These are phyloP conservation scores for Ophion ellenae DNA, from an alignment of 2,888 invertebrate genomes.

Conservation along the genomic window DNA sequence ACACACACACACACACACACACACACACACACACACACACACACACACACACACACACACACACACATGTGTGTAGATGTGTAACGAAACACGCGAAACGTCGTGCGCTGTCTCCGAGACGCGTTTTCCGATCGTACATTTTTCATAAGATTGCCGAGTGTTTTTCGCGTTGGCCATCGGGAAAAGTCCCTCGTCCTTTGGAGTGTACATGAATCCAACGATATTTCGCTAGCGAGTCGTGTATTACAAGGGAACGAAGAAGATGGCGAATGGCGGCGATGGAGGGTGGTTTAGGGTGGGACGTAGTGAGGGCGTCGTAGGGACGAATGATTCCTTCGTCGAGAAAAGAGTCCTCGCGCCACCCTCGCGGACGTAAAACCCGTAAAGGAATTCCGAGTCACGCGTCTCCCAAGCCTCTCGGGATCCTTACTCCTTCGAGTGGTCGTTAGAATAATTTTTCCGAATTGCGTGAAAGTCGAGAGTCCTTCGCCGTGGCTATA, in stretches of 20 bases:
- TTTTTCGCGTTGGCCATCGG: conserved; percentile 54
- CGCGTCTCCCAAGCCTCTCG: conserved; percentile 59
- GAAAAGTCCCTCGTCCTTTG: conserved; percentile 40
- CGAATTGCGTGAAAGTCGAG: conserved; percentile 63
- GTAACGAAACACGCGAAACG: conserved; percentile 16
- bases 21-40: no score
- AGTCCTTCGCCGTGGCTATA: conserved; percentile 35
- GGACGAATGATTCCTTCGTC: conserved; percentile 26
- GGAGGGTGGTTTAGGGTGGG: no score
- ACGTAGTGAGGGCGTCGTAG: background rate
- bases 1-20: no score
- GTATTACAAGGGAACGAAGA: conserved; percentile 17
- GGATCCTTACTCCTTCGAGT: conserved; percentile 54
- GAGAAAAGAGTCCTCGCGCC: conserved; percentile 48
- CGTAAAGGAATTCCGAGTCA: conserved; percentile 67
- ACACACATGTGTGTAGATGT: background rate
- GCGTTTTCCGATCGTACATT: conserved; percentile 70
- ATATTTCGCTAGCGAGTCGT: conserved; percentile 53
- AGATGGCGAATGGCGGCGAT: background rate
- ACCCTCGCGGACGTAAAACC: conserved; percentile 62
- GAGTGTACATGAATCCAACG: conserved; percentile 36
- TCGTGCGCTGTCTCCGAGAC: conserved; percentile 64
- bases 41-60: no score
- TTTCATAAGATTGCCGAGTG: conserved; percentile 67
- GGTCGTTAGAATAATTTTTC: conserved; percentile 69